Conservation (phyloP, 2,888 invertebrate species). For the Tachina grossa region DNA sequence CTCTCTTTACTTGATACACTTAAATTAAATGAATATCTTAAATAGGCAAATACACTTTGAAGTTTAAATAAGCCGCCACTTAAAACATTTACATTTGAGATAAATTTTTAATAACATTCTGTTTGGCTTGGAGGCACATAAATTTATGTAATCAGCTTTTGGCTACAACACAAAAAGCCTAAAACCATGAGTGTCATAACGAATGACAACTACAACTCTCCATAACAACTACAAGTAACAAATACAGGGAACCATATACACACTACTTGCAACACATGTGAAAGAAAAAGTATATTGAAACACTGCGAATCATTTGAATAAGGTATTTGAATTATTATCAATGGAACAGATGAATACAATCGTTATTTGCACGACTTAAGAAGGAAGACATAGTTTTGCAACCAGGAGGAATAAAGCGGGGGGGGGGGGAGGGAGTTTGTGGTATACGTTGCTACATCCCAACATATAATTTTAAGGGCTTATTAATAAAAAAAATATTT, state of each 20-base stretch:
- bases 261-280: neutral
- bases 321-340: too few species aligned
- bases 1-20: neutral
- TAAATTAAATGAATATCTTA: slow-evolving; percentile 25
- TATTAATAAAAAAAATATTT: too few species aligned
- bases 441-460: too few species aligned
- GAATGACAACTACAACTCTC: slow-evolving; percentile 40
- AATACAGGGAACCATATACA: neutral
- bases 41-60: slow-evolving; percentile 11
- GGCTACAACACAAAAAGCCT: slow-evolving; percentile 45
- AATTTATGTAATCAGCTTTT: slow-evolving; percentile 49
- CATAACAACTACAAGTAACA: neutral
- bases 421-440: too few species aligned
- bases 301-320: neutral
- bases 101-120: slow-evolving; percentile 44
- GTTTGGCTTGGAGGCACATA: slow-evolving; percentile 29
- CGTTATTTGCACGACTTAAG: too few species aligned
- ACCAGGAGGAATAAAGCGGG: too few species aligned
- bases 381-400: too few species aligned
- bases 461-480: too few species aligned
- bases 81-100: slow-evolving; percentile 28
- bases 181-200: slow-evolving; percentile 41
- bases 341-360: too few species aligned
- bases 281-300: neutral
- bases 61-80: slow-evolving; percentile 30